phyloP scores from a whole-genome alignment of 1,140 invertebrate species.

The Sycophaga agraensis region DNA sequence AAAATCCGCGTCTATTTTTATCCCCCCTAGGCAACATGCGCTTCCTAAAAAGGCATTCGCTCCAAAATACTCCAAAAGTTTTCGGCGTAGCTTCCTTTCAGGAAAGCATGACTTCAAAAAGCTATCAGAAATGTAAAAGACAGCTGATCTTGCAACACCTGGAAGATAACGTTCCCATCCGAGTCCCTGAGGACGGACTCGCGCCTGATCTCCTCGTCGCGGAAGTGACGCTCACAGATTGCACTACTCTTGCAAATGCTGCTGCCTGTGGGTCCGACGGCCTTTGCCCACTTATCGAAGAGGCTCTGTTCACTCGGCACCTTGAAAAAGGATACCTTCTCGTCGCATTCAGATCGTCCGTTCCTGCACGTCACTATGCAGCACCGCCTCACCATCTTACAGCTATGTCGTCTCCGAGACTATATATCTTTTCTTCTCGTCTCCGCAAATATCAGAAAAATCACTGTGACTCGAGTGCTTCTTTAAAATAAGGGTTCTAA shows the following conservation, averaged over 20 bases:
- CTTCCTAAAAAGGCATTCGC: conserved; percentile 1
- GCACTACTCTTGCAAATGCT: not conserved
- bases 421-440: no score
- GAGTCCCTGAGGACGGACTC: conserved; percentile 1
- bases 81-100: no score
- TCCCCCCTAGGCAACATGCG: not conserved
- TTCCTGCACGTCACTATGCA: conserved; percentile 15
- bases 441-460: no score
- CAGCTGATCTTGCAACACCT: no score
- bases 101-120: no score
- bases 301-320: conserved; percentile 6
- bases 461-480: no score
- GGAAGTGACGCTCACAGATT: conserved; percentile 15
- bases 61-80: conserved; percentile 1
- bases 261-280: not conserved
- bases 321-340: conserved; percentile 5
- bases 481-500: no score
- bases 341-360: not conserved
- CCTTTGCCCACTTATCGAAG: conserved; percentile 1
- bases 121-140: no score
- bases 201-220: conserved; percentile 1
- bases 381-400: conserved; percentile 14
- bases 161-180: conserved; percentile 11
- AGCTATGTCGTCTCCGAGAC: no score
- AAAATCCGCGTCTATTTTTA: not conserved